A percentile compares a stretch with the other conserved stretches of the same genome.
Evolutionary conservation across 2,113 vertebrate genomes (phyloP).

Genomic region (Genyomyrus donnyi): DNA sequence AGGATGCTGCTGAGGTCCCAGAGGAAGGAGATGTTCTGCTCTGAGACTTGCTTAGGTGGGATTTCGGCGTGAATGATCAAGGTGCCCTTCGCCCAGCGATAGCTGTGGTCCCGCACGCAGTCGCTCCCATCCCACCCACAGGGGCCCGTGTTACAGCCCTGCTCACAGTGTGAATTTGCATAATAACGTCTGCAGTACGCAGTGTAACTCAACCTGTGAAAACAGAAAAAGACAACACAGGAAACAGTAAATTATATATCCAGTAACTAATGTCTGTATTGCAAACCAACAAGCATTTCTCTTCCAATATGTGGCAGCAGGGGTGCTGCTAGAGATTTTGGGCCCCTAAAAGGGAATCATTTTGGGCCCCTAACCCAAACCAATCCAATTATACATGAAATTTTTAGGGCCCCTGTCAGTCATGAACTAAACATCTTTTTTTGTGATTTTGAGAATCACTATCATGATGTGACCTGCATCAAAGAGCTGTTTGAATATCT

Average conservation of each 20-base stretch:
- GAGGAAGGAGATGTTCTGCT: slow-evolving; percentile 54
- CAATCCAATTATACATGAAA: neutral
- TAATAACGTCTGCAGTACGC: slow-evolving; percentile 74
- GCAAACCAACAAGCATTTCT: neutral
- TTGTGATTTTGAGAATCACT: too few species aligned
- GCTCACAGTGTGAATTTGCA: slow-evolving; percentile 70
- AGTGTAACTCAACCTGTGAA: slow-evolving; percentile 61
- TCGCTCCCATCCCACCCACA: slow-evolving; percentile 87
- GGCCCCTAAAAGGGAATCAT: too few species aligned
- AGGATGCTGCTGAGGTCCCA: slow-evolving; percentile 66
- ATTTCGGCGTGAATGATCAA: slow-evolving; percentile 56
- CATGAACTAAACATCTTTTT: neutral
- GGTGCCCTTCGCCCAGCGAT: slow-evolving; percentile 55
- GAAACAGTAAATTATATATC: neutral
- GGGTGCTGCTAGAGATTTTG: neutral
- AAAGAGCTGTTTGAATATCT: neutral
- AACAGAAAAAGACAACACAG: neutral
- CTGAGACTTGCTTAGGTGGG: slow-evolving; percentile 43
- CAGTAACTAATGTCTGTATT: neutral
- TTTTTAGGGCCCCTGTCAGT: neutral
- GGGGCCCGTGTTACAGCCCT: slow-evolving; percentile 63
- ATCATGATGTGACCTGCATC: neutral
- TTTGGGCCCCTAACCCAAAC: neutral
- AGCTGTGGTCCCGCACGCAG: slow-evolving; percentile 50
- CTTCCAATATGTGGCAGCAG: neutral